Conservation (phyloP, 2,888 invertebrate species). For the Osmoderma eremita region DNA sequence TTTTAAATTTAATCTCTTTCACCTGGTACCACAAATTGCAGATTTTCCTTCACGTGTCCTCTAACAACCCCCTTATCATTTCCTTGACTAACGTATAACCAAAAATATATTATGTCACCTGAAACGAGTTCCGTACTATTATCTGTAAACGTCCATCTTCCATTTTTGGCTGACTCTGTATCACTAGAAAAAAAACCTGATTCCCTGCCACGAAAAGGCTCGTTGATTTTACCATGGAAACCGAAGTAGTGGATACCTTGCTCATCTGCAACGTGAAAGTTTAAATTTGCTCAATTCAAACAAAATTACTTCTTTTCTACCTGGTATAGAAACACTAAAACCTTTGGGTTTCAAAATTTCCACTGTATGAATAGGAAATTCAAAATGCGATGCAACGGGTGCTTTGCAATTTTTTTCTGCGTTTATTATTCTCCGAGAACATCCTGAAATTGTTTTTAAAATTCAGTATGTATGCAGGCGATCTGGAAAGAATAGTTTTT, state of each 20-base stretch:
- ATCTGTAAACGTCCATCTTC: constrained; percentile 76
- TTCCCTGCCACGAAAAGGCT: constrained; percentile 76
- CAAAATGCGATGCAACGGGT: neutral
- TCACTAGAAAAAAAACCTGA: constrained; percentile 74
- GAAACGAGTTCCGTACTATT: constrained; percentile 67
- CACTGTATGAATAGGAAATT: constrained; percentile 67
- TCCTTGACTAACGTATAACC: constrained; percentile 78
- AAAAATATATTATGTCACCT: constrained; percentile 79
- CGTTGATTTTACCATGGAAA: constrained; percentile 79
- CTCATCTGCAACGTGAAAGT: constrained; percentile 61
- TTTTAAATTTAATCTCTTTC: constrained; percentile 38
- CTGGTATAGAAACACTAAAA: constrained; percentile 70
- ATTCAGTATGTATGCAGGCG: neutral
- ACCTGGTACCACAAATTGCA: constrained; percentile 69
- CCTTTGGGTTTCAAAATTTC: constrained; percentile 72
- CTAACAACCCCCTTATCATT: constrained; percentile 65
- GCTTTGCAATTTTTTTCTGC: constrained; percentile 1
- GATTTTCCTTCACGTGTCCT: constrained; percentile 74
- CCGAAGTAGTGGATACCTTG: constrained; percentile 78
- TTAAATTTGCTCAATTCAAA: too few relatives aligned
- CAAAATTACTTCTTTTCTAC: constrained; percentile 57
- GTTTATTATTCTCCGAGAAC: constrained; percentile 4
- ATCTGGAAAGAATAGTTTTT: too few relatives aligned
- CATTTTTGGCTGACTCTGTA: constrained; percentile 70
- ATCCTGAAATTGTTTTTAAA: constrained; percentile 10